Base-by-base conservation (phyloP, 2,113 vertebrate species). In the Calyptomena viridis region DNA sequence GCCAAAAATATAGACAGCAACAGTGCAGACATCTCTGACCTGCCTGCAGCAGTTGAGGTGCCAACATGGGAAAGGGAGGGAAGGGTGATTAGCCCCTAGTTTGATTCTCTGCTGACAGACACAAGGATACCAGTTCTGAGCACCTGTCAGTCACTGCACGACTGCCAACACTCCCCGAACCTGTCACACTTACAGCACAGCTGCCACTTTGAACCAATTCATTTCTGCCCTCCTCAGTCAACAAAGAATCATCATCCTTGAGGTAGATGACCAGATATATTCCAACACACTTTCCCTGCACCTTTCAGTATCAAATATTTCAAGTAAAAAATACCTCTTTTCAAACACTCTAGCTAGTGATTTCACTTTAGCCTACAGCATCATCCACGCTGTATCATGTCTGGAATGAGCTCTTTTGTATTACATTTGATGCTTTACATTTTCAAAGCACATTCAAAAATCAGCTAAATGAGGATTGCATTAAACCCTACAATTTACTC, bases 251-350 rank as follows among this genome's bases (percentile, higher is more conserved):
- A 89, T 58, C 92, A 64, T 89, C 80, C 68, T 89, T 95, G 96
- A 96, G 96, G 93, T 92, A 97, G 94, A 92, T 14, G 5, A 94
- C 73, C 88, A 90, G 83, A 90, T 93, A 90, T 93, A 95, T 64
- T 93, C 85, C 93, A 90, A 78, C 33, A 74, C 40, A 64, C 93
- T 89, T 90, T 69, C 71, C 87, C 83, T 92, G 55, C 87, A 94
- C 87, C 84, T 77, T 91, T 91, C 86, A 90, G 39, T 82, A 92
- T 94, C 81, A 63, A 55, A 27, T 52, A 93, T 88, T 95, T 96
- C 94, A 95, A 96, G 86, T 95, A 94, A 95, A 97, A 79, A 76
- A 78, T 6, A 49, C 0, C 68, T 56, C 14, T 78, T 93, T 93
- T 95, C 84, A 88, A 95, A 92, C 78, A 87, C 89, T 92, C 84